Percentiles rank a stretch among this genome's conserved stretches.
Evolutionary conservation across 2,888 invertebrate genomes (phyloP).

Genomic region (Philonicus albiceps): DNA sequence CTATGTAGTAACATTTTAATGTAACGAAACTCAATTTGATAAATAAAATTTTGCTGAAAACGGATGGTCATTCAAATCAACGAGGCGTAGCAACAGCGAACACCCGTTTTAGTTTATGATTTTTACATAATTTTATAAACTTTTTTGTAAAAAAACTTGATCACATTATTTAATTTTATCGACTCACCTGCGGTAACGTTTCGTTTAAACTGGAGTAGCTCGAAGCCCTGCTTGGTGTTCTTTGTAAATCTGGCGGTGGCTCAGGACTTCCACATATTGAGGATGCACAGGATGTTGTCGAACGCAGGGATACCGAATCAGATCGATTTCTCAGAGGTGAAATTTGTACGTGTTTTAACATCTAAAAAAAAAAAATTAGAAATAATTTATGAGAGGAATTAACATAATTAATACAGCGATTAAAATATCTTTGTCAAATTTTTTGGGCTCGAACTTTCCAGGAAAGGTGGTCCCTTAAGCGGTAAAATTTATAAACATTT

Average conservation of each 20-base stretch:
- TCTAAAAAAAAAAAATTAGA: conserved; percentile 64
- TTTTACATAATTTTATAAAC: background rate
- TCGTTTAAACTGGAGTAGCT: conserved; percentile 72
- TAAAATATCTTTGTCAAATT: background rate
- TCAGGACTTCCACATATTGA: conserved; percentile 71
- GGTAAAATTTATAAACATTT: too few species aligned
- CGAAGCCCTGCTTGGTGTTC: conserved; percentile 74
- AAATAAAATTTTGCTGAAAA: background rate
- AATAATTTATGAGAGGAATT: background rate
- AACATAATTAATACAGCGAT: background rate
- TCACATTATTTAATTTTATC: background rate
- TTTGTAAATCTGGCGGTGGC: conserved; percentile 66
- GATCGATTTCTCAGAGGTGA: conserved; percentile 85
- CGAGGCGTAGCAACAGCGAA: background rate
- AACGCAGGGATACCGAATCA: conserved; percentile 80
- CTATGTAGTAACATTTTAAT: background rate
- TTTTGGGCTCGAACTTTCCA: too few species aligned
- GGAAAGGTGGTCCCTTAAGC: too few species aligned
- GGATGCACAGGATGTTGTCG: conserved; percentile 76
- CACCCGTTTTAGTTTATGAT: background rate
- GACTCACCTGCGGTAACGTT: conserved; percentile 64
- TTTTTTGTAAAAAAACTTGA: too few species aligned
- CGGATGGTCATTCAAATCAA: background rate
- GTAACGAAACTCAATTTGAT: background rate
- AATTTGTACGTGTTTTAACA: conserved; percentile 92